Evolutionary conservation across 2,888 invertebrate genomes (phyloP), one percentile per base, ranked within the genome.

Genomic region (Endotricha flammealis): DNA sequence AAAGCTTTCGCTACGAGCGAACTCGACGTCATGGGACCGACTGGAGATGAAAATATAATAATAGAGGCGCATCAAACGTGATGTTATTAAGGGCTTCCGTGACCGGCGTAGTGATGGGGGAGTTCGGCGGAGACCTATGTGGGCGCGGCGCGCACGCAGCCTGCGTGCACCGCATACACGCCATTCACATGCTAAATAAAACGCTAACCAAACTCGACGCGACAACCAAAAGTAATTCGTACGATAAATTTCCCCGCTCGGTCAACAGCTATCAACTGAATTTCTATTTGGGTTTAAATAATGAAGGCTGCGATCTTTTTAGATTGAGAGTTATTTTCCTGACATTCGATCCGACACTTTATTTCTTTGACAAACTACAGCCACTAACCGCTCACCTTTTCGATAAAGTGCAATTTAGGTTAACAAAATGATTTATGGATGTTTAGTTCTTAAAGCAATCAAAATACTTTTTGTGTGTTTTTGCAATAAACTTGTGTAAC

Each of bases 61-160:
- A 85, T 85, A 80, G 85, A 82, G 82, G 78, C 77, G 76, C 81
- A 87, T 87, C 83, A 86, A 85, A 87, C 87, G 87, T 86, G 87
- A 86, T 77, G 83, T 87, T 86, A 86, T 86, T 85, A 86, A 77
- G 70, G 69, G 68, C 59, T 65, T 73, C 70, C 85, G 87, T 86
- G 85, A 80, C 80, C 66, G 59, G 85, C 48, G 63, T 81, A 44
- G 57, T 52, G 69, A 78, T 68, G 61, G 49, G 10, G 44, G 44
- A 44, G 37, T 38, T 41, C 12, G 10, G 36, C 17, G 34, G 14
- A 33, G 35, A 24, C 31, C 29, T 31, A 20, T 35, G 29, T 33
- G 39, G 36, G 25, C 36, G 25, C 63, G 60, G 64, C 66, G 69
- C 71, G 70, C 74, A 77, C 81, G 78, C 81, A 73, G 60, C 54